Conservation (phyloP, 2,113 vertebrate genomes). For the Excalfactoria chinensis region DNA sequence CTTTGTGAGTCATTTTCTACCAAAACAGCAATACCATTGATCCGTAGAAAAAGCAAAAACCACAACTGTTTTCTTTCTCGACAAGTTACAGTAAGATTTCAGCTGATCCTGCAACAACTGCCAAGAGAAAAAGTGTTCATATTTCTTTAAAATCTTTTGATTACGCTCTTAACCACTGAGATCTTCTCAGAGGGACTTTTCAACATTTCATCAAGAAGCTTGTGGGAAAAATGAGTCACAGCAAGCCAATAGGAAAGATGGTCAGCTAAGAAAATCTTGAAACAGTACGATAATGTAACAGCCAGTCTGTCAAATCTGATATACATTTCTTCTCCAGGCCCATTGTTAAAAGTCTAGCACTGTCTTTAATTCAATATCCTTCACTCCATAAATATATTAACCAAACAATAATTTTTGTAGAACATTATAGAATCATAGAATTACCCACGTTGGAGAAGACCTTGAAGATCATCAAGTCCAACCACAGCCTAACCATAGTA, state of each 20-base stretch:
- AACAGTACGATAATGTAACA: not conserved
- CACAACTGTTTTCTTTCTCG: not conserved
- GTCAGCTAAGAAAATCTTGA: not conserved
- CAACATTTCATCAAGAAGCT: not conserved
- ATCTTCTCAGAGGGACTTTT: not conserved
- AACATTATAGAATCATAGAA: too few relatives aligned
- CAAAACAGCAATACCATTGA: not conserved
- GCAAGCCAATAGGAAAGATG: not conserved
- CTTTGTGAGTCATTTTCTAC: not conserved
- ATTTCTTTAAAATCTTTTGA: not conserved
- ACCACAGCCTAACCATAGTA: too few relatives aligned
- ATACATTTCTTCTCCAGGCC: not conserved
- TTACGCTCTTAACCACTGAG: not conserved
- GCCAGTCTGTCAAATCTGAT: not conserved
- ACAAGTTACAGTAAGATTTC: not conserved
- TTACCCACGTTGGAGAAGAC: too few relatives aligned
- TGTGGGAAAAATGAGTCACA: not conserved
- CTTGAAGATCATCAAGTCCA: too few relatives aligned
- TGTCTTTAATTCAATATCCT: not conserved
- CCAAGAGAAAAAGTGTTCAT: not conserved
- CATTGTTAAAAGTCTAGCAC: not conserved
- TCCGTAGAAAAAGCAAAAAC: not conserved
- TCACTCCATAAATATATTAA: not conserved
- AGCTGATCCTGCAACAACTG: not conserved
- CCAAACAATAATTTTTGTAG: not conserved